A percentile compares a stretch with the other conserved stretches of the same genome.
phyloP scores from a whole-genome alignment of 2,888 invertebrate species.

The Scotopteryx bipunctaria region DNA sequence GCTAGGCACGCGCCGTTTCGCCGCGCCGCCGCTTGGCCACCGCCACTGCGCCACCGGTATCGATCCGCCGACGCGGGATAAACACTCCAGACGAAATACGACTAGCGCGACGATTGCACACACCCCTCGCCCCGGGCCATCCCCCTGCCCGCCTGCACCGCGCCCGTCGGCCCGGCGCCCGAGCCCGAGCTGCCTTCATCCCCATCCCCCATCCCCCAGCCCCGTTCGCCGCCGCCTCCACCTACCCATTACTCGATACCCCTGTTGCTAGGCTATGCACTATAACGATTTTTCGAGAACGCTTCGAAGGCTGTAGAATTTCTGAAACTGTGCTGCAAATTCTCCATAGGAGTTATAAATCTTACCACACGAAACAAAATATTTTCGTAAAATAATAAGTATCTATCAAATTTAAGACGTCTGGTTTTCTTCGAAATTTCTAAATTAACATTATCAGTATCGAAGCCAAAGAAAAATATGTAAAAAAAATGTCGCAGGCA shows the following conservation, averaged over 20 bases:
- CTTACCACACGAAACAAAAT: too few species aligned
- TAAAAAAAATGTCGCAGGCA: too few species aligned
- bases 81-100: constrained; percentile 83
- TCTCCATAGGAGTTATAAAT: constrained; percentile 6
- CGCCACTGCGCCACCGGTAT: constrained; percentile 83
- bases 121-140: constrained; percentile 63
- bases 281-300: constrained; percentile 42
- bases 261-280: constrained; percentile 60
- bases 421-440: too few species aligned
- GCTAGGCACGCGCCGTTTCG: constrained; percentile 71
- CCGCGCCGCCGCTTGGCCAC: constrained; percentile 77
- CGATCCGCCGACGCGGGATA: constrained; percentile 82
- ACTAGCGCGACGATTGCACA: constrained; percentile 79
- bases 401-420: too few species aligned
- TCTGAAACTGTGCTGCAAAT: constrained; percentile 4
- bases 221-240: constrained; percentile 44
- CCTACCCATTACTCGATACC: constrained; percentile 48
- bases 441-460: too few species aligned
- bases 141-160: constrained; percentile 60
- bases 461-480: too few species aligned
- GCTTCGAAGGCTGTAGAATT: constrained; percentile 15
- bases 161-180: constrained; percentile 59
- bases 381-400: too few species aligned
- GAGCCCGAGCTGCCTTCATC: constrained; percentile 56
- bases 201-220: constrained; percentile 53